phyloP scores from a whole-genome alignment of 1,140 invertebrate genomes.

The Meloidogyne floridensis region DNA sequence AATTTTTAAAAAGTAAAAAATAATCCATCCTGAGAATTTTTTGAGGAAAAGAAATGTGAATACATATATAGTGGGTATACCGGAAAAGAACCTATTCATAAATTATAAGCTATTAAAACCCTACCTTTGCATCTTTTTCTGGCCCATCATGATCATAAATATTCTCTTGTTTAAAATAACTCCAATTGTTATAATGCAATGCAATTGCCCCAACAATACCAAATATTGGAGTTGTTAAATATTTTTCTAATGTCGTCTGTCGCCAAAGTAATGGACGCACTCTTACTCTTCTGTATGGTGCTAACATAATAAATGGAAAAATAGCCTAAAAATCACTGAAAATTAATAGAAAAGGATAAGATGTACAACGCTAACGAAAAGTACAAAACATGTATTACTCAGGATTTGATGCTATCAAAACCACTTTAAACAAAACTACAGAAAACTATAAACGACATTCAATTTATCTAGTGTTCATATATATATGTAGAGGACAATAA shows the following conservation, averaged over 20 bases:
- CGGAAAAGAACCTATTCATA: no score
- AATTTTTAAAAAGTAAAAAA: no score
- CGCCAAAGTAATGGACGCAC: not conserved
- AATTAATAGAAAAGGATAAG: no score
- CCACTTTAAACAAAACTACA: not conserved
- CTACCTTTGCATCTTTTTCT: not conserved
- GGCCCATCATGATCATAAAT: constrained; percentile 4
- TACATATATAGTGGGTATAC: no score
- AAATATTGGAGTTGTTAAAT: constrained; percentile 2
- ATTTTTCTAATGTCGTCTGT: not conserved
- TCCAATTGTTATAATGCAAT: constrained; percentile 1
- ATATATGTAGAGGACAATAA: no score
- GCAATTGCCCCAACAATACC: constrained; percentile 1
- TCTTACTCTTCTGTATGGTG: constrained; percentile 6
- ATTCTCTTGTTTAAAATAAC: not conserved
- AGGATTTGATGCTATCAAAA: not conserved
- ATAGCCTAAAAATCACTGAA: not conserved
- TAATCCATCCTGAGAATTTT: no score
- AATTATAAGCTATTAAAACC: not conserved
- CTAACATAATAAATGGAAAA: not conserved
- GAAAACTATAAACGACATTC: no score
- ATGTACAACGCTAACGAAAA: no score
- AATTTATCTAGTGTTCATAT: no score
- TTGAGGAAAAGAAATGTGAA: no score
- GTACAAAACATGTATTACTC: no score